phyloP scores from a whole-genome alignment of 1,140 invertebrate genomes.

The Brachionus asplanchnoidis region DNA sequence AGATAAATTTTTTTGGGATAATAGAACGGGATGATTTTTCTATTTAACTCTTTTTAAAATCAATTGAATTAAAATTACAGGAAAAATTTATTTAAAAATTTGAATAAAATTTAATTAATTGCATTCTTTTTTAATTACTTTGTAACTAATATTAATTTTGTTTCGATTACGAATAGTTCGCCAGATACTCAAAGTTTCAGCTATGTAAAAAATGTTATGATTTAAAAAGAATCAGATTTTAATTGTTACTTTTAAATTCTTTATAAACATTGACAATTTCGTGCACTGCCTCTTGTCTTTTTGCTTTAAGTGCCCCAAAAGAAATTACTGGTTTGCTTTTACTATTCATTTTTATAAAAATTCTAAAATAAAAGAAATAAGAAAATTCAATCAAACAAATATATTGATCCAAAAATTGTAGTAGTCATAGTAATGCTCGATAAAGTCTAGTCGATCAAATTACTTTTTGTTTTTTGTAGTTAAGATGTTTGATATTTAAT shows the following conservation, averaged over 20 bases:
- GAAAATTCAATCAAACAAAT: background rate
- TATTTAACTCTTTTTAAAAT: too few species aligned
- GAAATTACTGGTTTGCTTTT: background rate
- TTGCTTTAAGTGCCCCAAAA: background rate
- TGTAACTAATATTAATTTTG: background rate
- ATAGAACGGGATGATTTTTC: too few species aligned
- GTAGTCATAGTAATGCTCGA: background rate
- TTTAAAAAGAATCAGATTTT: background rate
- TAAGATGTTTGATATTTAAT: background rate
- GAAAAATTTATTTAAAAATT: background rate
- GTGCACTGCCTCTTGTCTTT: background rate
- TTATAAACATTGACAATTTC: background rate
- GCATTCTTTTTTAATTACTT: background rate
- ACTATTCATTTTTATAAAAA: background rate
- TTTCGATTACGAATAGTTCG: background rate
- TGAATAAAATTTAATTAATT: background rate
- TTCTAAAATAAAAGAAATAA: background rate
- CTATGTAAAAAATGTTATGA: background rate
- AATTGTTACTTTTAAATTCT: background rate
- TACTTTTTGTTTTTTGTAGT: background rate
- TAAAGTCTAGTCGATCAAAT: background rate
- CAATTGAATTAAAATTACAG: background rate
- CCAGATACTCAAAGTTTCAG: background rate
- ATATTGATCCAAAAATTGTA: background rate
- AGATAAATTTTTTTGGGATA: too few species aligned